A percentile compares a stretch with the other conserved stretches of the same genome.
These are phyloP conservation scores for Tragelaphus scriptus DNA, from an alignment of 2,113 vertebrate genomes.

Conservation along the genomic window DNA sequence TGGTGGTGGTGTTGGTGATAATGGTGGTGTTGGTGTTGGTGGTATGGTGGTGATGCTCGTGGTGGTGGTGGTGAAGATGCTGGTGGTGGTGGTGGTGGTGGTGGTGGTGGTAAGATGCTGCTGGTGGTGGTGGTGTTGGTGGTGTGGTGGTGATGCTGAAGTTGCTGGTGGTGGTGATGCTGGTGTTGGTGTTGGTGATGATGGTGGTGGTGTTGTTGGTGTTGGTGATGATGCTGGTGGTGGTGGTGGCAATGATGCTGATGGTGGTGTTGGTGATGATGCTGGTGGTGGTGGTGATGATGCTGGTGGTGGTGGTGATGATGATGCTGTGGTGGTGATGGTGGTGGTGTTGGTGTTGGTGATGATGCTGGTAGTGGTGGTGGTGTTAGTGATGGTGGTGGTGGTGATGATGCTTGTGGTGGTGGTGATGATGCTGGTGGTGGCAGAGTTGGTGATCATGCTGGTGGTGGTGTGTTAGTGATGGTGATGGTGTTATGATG, in stretches of 20 bases:
- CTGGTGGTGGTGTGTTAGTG: not conserved
- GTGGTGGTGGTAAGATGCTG: too few relatives aligned
- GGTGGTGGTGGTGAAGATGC: rapidly evolving
- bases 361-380: too few relatives aligned
- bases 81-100: too few relatives aligned
- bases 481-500: not conserved
- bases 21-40: too few relatives aligned
- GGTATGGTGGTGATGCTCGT: not conserved
- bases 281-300: not conserved
- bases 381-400: not conserved
- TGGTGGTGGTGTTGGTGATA: not conserved
- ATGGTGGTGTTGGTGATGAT: too few relatives aligned
- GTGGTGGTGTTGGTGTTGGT: rapidly evolving
- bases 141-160: too few relatives aligned
- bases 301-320: not conserved
- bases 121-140: too few relatives aligned
- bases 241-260: rapidly evolving
- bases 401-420: not conserved
- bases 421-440: too few relatives aligned
- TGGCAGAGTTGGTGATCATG: too few relatives aligned
- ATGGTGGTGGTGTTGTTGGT: too few relatives aligned
- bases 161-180: rapidly evolving
- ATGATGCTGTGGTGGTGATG: not conserved
- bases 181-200: not conserved
- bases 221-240: rapidly evolving